Evolutionary conservation across 2,797 vertebrate species (phyloP), one percentile per base, ranked within the genome.

Genomic region (Arrhamphus sclerolepis): DNA sequence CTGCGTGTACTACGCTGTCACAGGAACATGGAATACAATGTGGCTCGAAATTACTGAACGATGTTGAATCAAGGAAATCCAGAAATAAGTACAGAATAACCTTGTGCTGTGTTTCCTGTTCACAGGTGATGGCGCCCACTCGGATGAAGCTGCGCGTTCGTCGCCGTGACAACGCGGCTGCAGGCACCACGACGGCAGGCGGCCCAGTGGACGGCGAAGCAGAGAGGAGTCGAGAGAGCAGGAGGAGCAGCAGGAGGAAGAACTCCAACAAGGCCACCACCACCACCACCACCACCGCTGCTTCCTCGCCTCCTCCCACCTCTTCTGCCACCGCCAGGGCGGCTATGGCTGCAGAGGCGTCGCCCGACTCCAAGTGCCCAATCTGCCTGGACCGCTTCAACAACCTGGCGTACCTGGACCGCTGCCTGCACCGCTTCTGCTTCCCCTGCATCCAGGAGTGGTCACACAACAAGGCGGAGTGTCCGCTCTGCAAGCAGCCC

Each of bases 401-500:
- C 87, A 96, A 97, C 24, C 87, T 95, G 73, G 94, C 95, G 0
- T 96, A 94, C 63, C 90, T 98, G 46, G 95, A 96, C 81, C 92
- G 92, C 70, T 98, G 96, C 80, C 92, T 95, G 70, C 96, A 98
- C 46, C 94, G 93, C 66, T 98, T 98, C 86, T 98, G 96, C 77
- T 98, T 96, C 77, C 92, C 90, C 3, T 98, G 96, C 86, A 94
- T 97, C 67, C 94, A 87, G 70, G 95, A 97, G 65, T 97, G 95
- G 96, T 95, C 95, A 5, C 95, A 94, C 84, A 97, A 93, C 91
- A 98, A 98, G 89, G 94, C 95, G 0, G 96, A 97, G 75, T 98
- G 96, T 59, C 96, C 95, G 0, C 92, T 98, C 0, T 98, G 96
- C 88, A 97, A 98, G 70, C 96, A 97, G 46, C 95, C 96, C 0